phyloP scores from a whole-genome alignment of 2,797 vertebrate genomes.

The Spheniscus humboldti region DNA sequence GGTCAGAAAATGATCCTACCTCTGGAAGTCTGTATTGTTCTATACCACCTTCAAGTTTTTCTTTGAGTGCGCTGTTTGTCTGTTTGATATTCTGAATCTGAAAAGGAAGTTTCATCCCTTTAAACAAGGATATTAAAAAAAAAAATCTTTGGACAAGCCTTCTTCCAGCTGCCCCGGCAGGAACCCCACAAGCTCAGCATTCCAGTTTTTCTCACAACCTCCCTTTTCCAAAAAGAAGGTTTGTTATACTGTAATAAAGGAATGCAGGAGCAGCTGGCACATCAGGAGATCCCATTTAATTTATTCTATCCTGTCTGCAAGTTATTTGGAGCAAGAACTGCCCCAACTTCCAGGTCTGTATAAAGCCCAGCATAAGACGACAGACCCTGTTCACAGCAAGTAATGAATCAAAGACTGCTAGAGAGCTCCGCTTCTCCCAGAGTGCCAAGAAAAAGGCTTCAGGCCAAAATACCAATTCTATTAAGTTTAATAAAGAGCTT shows the following conservation, averaged over 20 bases:
- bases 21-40: slow-evolving; percentile 85
- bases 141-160: not conserved
- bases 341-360: not conserved
- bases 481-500: slow-evolving; percentile 24
- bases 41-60: slow-evolving; percentile 86
- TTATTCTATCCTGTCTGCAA: not conserved
- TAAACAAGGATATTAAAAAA: not conserved
- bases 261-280: not conserved
- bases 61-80: slow-evolving; percentile 87
- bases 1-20: slow-evolving; percentile 68
- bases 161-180: not conserved
- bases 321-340: not conserved
- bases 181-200: not conserved
- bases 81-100: slow-evolving; percentile 95
- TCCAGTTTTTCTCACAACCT: not conserved
- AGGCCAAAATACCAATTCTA: slow-evolving; percentile 50
- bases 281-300: not conserved
- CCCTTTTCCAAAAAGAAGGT: not conserved
- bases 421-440: not conserved
- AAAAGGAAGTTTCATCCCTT: slow-evolving; percentile 13
- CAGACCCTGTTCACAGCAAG: not conserved
- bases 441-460: slow-evolving; percentile 7
- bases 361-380: not conserved
- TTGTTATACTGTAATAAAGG: not conserved
- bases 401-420: slow-evolving; percentile 26